Evolutionary conservation across 2,888 invertebrate species (phyloP).

Genomic region (Dynastes hyllus): DNA sequence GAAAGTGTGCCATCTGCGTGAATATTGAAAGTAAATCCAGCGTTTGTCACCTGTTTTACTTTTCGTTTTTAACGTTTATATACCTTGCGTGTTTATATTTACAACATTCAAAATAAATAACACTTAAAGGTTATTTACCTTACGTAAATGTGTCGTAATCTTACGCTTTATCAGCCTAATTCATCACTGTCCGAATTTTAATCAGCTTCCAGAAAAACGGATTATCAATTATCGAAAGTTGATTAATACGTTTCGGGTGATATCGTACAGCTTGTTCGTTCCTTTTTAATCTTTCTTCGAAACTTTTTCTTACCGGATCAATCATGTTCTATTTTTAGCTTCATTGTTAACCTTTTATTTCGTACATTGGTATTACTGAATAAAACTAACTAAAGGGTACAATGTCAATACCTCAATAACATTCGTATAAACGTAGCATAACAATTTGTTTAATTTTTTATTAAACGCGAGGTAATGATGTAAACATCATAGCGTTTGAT

Average conservation of each 20-base stretch:
- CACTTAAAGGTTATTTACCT: conserved; percentile 34
- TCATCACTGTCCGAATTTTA: conserved; percentile 45
- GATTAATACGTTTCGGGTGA: conserved; percentile 37
- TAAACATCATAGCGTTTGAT: conserved; percentile 6
- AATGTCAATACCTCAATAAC: conserved; percentile 2
- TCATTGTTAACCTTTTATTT: neutral
- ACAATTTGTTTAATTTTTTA: conserved; percentile 23
- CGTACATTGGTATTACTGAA: neutral
- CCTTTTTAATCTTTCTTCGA: neutral
- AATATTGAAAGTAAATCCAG: too few relatives aligned
- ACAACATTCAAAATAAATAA: conserved; percentile 6
- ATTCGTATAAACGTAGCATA: neutral
- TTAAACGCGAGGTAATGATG: conserved; percentile 17
- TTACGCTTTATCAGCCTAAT: conserved; percentile 16
- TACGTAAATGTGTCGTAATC: conserved; percentile 25
- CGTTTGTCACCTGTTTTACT: too few relatives aligned
- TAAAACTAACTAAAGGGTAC: neutral
- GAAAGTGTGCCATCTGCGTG: too few relatives aligned
- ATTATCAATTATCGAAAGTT: conserved; percentile 35
- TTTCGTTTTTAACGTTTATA: neutral
- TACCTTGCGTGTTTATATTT: neutral
- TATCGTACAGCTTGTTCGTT: neutral
- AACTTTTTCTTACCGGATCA: neutral
- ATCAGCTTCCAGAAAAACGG: conserved; percentile 3
- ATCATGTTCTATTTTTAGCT: conserved; percentile 31